phyloP scores from a whole-genome alignment of 2,888 invertebrate species.

The Ashinkailepas kermadecensis region DNA sequence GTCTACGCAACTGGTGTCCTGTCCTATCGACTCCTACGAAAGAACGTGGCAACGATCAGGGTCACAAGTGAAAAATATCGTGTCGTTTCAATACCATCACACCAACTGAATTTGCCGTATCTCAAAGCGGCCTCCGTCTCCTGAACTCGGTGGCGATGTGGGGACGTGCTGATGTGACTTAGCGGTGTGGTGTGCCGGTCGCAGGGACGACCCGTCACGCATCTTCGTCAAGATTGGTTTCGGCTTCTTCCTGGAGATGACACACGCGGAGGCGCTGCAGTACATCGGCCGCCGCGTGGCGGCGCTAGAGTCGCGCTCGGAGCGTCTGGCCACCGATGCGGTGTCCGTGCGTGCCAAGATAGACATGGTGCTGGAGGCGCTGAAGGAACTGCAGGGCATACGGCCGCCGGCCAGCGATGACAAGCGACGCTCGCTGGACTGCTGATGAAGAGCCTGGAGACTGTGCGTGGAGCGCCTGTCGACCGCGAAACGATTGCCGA shows the following conservation, averaged over 20 bases:
- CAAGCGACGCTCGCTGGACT: neutral
- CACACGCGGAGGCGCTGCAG: slow-evolving; percentile 58
- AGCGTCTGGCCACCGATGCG: slow-evolving; percentile 56
- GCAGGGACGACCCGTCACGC: slow-evolving; percentile 50
- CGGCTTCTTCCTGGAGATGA: slow-evolving; percentile 65
- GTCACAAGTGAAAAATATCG: no score
- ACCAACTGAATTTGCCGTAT: no score
- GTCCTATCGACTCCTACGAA: no score
- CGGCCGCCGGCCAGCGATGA: neutral
- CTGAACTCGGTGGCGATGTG: no score
- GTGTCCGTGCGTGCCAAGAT: slow-evolving; percentile 67
- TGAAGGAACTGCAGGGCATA: slow-evolving; percentile 51
- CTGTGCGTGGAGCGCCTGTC: neutral
- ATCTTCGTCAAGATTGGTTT: slow-evolving; percentile 67
- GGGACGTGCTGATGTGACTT: no score
- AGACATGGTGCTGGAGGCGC: slow-evolving; percentile 63
- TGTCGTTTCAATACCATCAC: no score
- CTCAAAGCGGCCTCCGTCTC: no score
- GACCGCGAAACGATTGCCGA: neutral
- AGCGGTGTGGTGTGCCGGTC: slow-evolving; percentile 2
- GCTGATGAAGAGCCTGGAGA: neutral
- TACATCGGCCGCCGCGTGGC: slow-evolving; percentile 62
- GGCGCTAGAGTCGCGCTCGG: slow-evolving; percentile 54
- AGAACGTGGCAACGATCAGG: no score
- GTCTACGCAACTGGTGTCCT: no score